These are phyloP conservation scores for Ceryle rudis DNA, from an alignment of 2,797 vertebrate species.

Conservation along the genomic window DNA sequence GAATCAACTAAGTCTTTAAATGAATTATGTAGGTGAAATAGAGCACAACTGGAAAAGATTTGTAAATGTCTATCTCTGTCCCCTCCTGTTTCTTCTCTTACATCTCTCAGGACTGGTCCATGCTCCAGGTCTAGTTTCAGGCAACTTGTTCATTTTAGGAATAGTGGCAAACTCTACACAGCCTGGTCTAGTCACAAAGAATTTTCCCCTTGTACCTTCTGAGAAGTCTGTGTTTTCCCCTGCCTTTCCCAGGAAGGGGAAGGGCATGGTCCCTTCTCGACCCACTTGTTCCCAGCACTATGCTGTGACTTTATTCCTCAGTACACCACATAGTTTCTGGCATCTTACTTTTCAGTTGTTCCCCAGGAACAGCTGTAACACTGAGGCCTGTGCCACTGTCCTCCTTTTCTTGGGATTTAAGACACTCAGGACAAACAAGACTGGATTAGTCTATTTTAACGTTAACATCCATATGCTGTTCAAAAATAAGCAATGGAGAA, in stretches of 20 bases:
- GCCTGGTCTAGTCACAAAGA: fast-evolving
- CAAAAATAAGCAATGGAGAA: not conserved
- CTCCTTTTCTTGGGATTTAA: not conserved
- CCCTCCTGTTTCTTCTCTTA: not conserved
- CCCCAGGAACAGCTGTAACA: not conserved
- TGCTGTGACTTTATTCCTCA: fast-evolving
- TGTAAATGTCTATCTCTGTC: not conserved
- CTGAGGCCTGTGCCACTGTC: fast-evolving
- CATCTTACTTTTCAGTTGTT: not conserved
- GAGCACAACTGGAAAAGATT: not conserved
- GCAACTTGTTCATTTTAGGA: not conserved
- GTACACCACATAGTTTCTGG: not conserved
- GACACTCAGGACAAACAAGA: not conserved
- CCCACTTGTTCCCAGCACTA: not conserved
- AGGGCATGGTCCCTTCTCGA: fast-evolving
- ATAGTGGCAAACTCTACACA: not conserved
- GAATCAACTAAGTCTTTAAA: not conserved
- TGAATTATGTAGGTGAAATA: fast-evolving
- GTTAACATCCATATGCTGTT: not conserved
- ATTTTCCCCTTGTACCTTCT: not conserved
- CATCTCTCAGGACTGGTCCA: not conserved
- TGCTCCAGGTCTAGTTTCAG: not conserved
- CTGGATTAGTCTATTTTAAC: not conserved
- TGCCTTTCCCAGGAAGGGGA: not conserved
- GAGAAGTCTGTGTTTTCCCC: not conserved